phyloP scores from a whole-genome alignment of 2,113 vertebrate species.

The Labeo rohita region DNA sequence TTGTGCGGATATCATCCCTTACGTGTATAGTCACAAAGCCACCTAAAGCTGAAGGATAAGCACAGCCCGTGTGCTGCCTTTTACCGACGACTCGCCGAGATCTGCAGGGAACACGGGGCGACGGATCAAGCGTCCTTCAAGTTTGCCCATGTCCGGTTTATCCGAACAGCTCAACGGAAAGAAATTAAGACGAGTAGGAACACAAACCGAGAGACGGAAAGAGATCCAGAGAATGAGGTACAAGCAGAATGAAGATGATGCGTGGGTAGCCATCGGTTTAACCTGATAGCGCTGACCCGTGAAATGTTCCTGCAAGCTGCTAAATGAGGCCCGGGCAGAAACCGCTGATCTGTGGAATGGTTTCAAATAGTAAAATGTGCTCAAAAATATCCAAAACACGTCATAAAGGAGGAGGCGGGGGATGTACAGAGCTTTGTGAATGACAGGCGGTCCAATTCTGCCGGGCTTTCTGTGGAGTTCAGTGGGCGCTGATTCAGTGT shows the following conservation, averaged over 20 bases:
- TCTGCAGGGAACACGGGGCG: conserved; percentile 17
- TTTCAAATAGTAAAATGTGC: background rate
- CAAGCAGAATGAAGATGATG: background rate
- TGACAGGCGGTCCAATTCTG: conserved; percentile 10
- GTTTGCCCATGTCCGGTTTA: background rate
- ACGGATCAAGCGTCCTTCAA: conserved; percentile 1
- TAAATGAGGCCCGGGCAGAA: background rate
- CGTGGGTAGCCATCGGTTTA: background rate
- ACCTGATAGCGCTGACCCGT: background rate
- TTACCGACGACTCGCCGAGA: background rate
- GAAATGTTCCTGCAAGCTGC: background rate
- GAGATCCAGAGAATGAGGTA: background rate
- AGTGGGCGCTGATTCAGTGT: conserved; percentile 4
- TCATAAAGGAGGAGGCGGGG: background rate
- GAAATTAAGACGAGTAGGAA: background rate
- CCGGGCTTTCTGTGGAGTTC: background rate
- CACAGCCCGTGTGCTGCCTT: background rate
- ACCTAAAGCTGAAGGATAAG: conserved; percentile 5
- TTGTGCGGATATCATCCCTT: conserved; percentile 28
- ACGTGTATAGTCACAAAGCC: conserved; percentile 24
- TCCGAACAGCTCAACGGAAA: background rate
- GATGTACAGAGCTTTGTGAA: background rate
- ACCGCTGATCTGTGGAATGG: background rate
- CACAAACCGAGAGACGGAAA: background rate
- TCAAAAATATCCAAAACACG: background rate